Evolutionary conservation across 92 coral and sea anemone genomes (phyloP).

Genomic region (Paragorgia papillata): DNA sequence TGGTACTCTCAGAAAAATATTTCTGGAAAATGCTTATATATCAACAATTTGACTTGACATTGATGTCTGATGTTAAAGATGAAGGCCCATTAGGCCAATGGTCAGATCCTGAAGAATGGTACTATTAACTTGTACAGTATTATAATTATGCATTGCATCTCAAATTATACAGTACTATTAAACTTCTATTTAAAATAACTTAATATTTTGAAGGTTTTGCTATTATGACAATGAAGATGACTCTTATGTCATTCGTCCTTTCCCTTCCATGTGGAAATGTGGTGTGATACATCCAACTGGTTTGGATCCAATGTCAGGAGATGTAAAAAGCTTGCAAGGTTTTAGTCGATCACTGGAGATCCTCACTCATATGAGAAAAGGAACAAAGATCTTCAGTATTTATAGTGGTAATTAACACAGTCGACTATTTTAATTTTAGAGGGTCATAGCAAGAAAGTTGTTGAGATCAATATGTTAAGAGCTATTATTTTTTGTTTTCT

Average conservation of each 20-base stretch:
- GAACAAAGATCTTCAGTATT: neutral
- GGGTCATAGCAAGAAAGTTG: no score
- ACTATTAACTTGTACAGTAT: neutral
- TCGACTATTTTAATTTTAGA: no score
- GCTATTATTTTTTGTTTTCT: neutral
- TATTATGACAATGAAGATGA: conserved; percentile 23
- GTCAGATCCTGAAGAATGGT: conserved; percentile 27
- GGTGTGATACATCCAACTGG: conserved; percentile 34
- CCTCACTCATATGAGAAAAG: conserved; percentile 26
- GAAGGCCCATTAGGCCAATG: conserved; percentile 15
- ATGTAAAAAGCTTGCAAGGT: conserved; percentile 38
- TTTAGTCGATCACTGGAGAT: conserved; percentile 33
- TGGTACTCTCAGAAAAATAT: conserved; percentile 18
- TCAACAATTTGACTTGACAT: conserved; percentile 19
- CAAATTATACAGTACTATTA: no score
- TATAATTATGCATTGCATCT: no score
- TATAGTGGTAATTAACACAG: neutral
- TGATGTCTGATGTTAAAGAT: neutral
- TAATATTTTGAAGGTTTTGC: conserved; percentile 13
- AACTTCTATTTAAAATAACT: no score
- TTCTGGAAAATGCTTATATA: conserved; percentile 34
- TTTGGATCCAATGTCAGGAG: conserved; percentile 33
- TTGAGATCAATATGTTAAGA: neutral
- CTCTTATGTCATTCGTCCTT: conserved; percentile 18
- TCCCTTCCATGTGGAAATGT: conserved; percentile 44